Conservation (phyloP, 2,797 vertebrate genomes). For the Merluccius polli region DNA sequence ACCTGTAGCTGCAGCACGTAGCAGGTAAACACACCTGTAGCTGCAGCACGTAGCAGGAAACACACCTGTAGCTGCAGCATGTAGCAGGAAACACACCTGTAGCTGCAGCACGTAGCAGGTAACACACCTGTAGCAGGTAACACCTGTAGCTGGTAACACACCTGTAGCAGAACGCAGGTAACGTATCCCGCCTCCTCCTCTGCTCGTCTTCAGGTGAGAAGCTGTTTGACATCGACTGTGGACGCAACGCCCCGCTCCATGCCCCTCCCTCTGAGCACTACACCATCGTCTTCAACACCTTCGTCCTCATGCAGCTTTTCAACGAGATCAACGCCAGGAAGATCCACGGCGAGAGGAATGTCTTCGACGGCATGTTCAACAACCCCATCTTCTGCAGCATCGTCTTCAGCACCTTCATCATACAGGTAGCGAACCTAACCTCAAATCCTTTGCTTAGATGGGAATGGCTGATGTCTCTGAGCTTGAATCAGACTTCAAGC, state of each 20-base stretch:
- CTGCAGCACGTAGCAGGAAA: no score
- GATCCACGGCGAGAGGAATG: slow-evolving; percentile 97
- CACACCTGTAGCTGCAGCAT: no score
- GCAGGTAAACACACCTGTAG: no score
- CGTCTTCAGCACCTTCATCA: slow-evolving; percentile 89
- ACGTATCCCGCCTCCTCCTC: no score
- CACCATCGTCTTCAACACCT: slow-evolving; percentile 99
- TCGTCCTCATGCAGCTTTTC: slow-evolving; percentile 99
- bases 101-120: no score
- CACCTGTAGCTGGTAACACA: no score
- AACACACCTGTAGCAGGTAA: no score
- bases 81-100: no score
- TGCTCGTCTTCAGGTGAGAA: slow-evolving; percentile 77
- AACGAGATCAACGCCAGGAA: slow-evolving; percentile 98
- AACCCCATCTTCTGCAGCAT: slow-evolving; percentile 98
- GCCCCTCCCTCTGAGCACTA: slow-evolving; percentile 96
- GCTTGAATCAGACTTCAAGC: slow-evolving; percentile 17
- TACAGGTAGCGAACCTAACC: slow-evolving; percentile 80
- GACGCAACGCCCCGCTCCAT: slow-evolving; percentile 91
- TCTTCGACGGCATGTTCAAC: slow-evolving; percentile 94
- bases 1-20: no score
- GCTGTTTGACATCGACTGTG: slow-evolving; percentile 95
- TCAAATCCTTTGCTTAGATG: not conserved
- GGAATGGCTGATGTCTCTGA: no score
- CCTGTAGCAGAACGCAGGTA: no score